These are phyloP conservation scores for Acrobasis repandana DNA, from an alignment of 2,888 invertebrate species.

Conservation along the genomic window DNA sequence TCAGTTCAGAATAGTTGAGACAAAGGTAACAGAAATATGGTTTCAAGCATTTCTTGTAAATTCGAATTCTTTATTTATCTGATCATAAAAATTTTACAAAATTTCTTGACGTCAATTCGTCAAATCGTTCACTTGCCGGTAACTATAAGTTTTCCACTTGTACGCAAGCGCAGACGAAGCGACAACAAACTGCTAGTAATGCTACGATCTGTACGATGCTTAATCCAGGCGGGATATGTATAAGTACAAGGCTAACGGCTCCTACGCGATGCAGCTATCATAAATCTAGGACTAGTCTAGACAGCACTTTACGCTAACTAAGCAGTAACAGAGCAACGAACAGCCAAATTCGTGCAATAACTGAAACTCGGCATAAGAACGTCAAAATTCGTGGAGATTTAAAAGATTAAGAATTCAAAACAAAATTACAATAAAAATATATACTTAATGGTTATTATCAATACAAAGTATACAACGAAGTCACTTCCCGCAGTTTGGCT, in stretches of 20 bases:
- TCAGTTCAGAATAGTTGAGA: too few relatives aligned
- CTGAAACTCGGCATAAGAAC: conserved; percentile 8
- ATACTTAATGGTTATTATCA: too few relatives aligned
- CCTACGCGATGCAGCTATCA: conserved; percentile 70
- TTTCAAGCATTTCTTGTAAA: too few relatives aligned
- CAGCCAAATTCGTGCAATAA: conserved; percentile 52
- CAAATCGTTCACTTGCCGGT: too few relatives aligned
- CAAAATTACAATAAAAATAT: background rate
- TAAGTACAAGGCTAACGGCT: conserved; percentile 71
- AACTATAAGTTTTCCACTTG: background rate
- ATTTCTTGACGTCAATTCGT: too few relatives aligned
- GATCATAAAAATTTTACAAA: too few relatives aligned
- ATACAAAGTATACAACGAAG: background rate
- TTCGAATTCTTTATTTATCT: too few relatives aligned
- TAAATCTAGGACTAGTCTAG: conserved; percentile 67
- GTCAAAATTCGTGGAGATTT: background rate
- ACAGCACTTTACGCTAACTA: conserved; percentile 39
- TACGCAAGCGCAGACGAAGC: background rate
- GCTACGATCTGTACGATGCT: background rate
- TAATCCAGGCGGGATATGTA: conserved; percentile 34
- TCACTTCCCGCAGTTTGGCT: background rate
- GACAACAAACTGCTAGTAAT: background rate
- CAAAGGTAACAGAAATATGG: too few relatives aligned
- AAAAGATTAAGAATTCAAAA: background rate
- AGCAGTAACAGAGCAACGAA: conserved; percentile 43